Evolutionary conservation across 1,140 invertebrate genomes (phyloP).

Genomic region (Drosophila bocki): DNA sequence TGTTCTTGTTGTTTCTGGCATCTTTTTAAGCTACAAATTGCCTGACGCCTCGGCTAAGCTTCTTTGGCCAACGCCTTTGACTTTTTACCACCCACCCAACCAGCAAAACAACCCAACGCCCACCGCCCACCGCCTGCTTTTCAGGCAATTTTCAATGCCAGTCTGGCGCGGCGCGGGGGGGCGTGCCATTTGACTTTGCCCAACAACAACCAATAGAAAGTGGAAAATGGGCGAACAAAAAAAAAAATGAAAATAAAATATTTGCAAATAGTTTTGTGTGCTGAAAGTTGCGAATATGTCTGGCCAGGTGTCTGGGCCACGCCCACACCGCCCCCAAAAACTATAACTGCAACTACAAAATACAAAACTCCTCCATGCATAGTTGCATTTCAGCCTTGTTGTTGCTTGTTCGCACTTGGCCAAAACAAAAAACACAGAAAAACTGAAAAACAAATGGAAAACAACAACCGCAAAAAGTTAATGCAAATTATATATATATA

Average conservation of each 20-base stretch:
- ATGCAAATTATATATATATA: conserved; percentile 27
- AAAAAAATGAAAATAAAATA: conserved; percentile 47
- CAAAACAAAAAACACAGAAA: conserved; percentile 7
- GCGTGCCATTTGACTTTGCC: conserved; percentile 48
- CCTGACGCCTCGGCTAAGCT: conserved; percentile 72
- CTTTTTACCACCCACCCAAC: background rate
- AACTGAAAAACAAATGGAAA: conserved; percentile 5
- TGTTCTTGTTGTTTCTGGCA: conserved; percentile 7
- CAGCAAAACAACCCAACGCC: background rate
- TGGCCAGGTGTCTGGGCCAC: conserved; percentile 67
- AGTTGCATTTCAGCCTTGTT: conserved; percentile 33
- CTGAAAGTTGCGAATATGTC: conserved; percentile 68
- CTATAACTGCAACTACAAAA: conserved; percentile 7
- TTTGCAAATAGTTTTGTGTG: conserved; percentile 74
- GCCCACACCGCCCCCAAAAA: conserved; percentile 45
- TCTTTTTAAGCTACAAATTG: conserved; percentile 72
- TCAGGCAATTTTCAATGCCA: conserved; percentile 32
- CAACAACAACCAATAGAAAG: conserved; percentile 48
- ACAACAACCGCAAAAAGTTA: conserved; percentile 31
- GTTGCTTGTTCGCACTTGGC: conserved; percentile 51
- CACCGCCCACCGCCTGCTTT: background rate
- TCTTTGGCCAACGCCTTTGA: conserved; percentile 40
- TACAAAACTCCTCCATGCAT: conserved; percentile 16
- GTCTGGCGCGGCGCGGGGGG: background rate
- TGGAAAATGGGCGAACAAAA: conserved; percentile 44